These are phyloP conservation scores for Probosciger aterrimus DNA, from an alignment of 2,113 vertebrate species.

Conservation along the genomic window DNA sequence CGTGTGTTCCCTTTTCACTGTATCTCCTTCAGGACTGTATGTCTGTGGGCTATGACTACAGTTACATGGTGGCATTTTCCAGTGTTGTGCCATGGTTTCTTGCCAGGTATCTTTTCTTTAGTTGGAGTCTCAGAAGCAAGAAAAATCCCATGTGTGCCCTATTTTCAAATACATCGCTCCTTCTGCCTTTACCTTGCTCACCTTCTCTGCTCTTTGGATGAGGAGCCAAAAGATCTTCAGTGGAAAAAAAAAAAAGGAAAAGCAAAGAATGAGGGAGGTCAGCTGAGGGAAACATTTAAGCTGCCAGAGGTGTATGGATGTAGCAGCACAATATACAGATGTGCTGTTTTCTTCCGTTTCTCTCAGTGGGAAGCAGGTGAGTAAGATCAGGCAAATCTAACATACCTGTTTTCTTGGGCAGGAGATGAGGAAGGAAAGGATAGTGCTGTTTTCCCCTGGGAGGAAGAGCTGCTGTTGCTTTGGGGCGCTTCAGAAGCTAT, in stretches of 20 bases:
- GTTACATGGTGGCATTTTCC: neutral
- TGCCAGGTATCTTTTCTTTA: neutral
- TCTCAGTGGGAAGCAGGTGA: neutral
- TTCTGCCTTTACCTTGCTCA: neutral
- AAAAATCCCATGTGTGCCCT: neutral
- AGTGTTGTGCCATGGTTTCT: neutral
- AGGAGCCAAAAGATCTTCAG: neutral
- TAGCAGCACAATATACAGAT: neutral
- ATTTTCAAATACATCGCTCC: neutral
- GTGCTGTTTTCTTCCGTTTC: neutral
- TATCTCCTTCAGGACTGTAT: neutral
- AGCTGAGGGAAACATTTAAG: neutral
- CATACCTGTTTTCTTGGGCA: neutral
- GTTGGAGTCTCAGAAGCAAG: neutral
- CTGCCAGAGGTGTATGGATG: neutral
- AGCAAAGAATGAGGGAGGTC: neutral
- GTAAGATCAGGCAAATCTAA: neutral
- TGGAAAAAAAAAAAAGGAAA: neutral
- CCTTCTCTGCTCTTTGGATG: neutral
- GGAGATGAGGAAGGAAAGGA: neutral
- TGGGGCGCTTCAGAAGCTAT: neutral
- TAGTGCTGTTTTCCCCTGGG: neutral
- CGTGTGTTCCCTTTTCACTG: neutral
- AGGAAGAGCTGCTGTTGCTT: neutral
- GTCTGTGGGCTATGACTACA: neutral